Evolutionary conservation across 2,888 invertebrate species (phyloP), one percentile per base, ranked within the genome.

Genomic region (Cephus pygmeus): DNA sequence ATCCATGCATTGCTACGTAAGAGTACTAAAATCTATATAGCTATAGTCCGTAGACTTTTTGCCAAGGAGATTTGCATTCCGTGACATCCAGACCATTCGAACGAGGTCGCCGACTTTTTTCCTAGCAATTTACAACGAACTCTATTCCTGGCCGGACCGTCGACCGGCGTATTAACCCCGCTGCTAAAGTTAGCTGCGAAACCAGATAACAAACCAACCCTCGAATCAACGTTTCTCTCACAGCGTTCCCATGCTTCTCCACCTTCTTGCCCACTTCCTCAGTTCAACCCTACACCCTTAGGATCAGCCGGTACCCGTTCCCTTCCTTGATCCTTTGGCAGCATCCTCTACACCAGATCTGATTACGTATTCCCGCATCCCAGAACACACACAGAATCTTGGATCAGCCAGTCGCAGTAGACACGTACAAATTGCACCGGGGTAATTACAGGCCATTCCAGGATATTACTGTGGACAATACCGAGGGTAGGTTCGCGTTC

Each of bases 41-140:
- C 23, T 56, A 56, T 23, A 56, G 56, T 56, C 56, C 56, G 23
- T 56, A 56, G 9, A 15, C 82, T 80, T 86, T 84, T 81, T 81
- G 81, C 80, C 82, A 79, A 56, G 75, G 56, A 80, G 79, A 85
- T 85, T 86, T 84, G 84, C 85, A 83, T 83, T 83, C 77, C 74
- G 79, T 79, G 81, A 75, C 79, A 75, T 75, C 76, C 76, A 36
- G 34, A 78, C 71, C 73, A 3, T 69, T 75, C 33, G n/a, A 31
- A 12, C 75, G 75, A 31, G 75, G 56, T 36, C 69, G 56, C 30
- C 12, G 68, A 30, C 56, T 23, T 56, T 75, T 75, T 75, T 69
- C 12, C 74, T 23, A 74, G 74, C 74, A 74, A 74, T 74, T 35
- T 74, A 74, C 74, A 74, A 23, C 74, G 30, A 35, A 35, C 74